Evolutionary conservation across 2,888 invertebrate species (phyloP), one percentile per base, ranked within the genome.

Genomic region (Leptopilina myrica): DNA sequence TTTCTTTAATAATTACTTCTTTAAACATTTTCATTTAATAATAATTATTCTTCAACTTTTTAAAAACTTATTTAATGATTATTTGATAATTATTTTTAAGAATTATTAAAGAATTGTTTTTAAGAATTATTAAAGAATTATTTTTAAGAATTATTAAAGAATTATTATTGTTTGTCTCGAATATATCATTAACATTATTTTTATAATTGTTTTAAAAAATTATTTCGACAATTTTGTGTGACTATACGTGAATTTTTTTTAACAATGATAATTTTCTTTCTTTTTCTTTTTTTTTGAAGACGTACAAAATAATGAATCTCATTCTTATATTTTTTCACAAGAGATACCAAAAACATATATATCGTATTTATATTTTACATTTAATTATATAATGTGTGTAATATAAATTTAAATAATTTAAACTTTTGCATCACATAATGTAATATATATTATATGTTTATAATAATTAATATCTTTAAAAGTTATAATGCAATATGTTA

Each of bases 401-500:
- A 73, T 73, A 69, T 69, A 69, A 66, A 66, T 66, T 15, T 66
- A 66, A 46, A 6, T 65, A 8, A 8, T 40, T 53, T 69, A 33
- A 69, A 69, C 49, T 26, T 69, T 69, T 69, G 69, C 69, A 26
- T 14, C 14, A 53, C 53, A 8, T 26, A 69, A 53, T 81, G 78
- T 76, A 78, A 69, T 80, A 79, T 83, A 40, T 81, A 80, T 43
- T 20, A 40, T 81, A 80, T 43, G 43, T 80, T 67, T 56, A 15
- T 79, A 81, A 33, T 33, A 33, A 33, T 33, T 78, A 79, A 80
- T 82, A 79, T 69, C 76, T 20, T 59, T n/a, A n/a, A 76, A 78
- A 83, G 84, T 83, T 62, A 33, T 76, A 82, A 83, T 85, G 78
- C 76, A 84, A 86, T 33, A 33, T 81, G 82, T 43, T 73, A 82